phyloP scores from a whole-genome alignment of 2,113 vertebrate species.

The Ardeotis arabs region DNA sequence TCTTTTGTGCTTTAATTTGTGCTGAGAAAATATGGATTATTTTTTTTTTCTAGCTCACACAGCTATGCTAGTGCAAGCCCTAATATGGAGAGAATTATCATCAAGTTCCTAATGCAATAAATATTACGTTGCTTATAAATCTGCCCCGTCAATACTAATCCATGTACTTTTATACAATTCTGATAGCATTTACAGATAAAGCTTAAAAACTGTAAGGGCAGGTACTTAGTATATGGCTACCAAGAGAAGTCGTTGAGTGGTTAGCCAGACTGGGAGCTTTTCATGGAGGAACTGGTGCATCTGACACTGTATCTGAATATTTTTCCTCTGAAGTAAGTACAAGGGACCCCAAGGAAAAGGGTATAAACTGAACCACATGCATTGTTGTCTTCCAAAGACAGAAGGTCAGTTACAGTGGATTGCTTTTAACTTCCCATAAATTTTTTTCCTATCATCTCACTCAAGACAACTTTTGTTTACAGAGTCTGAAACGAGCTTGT shows the following conservation, averaged over 20 bases:
- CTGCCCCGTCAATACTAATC: background rate
- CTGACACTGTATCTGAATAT: background rate
- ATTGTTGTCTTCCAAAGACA: background rate
- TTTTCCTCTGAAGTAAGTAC: background rate
- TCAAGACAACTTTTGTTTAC: background rate
- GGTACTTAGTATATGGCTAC: background rate
- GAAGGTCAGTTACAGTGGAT: background rate
- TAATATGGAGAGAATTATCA: background rate
- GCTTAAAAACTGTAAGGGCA: background rate
- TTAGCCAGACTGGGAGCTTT: background rate
- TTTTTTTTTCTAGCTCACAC: background rate
- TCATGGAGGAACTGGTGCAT: background rate
- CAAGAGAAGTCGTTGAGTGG: background rate
- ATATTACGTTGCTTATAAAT: background rate
- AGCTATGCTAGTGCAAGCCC: background rate
- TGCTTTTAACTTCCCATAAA: background rate
- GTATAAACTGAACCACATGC: background rate
- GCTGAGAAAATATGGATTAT: background rate
- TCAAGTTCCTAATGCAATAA: rapidly evolving
- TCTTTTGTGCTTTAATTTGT: background rate
- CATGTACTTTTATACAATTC: background rate
- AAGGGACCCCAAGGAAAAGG: background rate
- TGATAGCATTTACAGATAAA: background rate
- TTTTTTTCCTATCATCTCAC: background rate
- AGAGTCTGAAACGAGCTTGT: background rate